phyloP scores from a whole-genome alignment of 1,140 invertebrate genomes.

The Aphis craccivora region DNA sequence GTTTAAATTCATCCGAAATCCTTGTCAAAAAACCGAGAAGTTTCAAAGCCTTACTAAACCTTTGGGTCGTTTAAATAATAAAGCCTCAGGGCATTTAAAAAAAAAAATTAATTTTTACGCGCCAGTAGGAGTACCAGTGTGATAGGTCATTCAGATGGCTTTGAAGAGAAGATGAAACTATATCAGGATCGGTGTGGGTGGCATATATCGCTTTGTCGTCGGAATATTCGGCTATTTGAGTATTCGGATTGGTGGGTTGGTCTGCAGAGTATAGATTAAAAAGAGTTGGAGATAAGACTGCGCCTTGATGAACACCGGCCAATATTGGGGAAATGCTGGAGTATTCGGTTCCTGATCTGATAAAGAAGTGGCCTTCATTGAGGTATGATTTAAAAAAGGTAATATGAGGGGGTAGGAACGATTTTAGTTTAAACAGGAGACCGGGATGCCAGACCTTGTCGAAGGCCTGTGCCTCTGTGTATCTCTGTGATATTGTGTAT shows the following conservation, averaged over 20 bases:
- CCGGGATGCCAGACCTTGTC: conserved; percentile 64
- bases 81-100: no score
- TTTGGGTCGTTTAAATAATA: no score
- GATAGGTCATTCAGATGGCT: not conserved
- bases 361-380: not conserved
- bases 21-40: no score
- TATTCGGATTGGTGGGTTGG: not conserved
- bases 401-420: not conserved
- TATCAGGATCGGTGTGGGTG: not conserved
- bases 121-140: not conserved
- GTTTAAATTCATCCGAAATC: no score
- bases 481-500: no score
- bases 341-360: not conserved
- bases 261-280: conserved; percentile 13
- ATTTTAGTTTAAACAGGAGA: conserved; percentile 47
- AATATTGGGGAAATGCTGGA: not conserved
- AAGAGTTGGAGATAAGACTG: not conserved
- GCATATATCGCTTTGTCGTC: conserved; percentile 21
- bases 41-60: no score
- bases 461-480: conserved; percentile 61
- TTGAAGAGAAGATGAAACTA: not conserved
- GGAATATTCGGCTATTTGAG: not conserved
- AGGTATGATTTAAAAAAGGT: not conserved
- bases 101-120: conserved; percentile 5
- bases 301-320: not conserved